Evolutionary conservation across 2,888 invertebrate genomes (phyloP).

Genomic region (Athalia cordata): DNA sequence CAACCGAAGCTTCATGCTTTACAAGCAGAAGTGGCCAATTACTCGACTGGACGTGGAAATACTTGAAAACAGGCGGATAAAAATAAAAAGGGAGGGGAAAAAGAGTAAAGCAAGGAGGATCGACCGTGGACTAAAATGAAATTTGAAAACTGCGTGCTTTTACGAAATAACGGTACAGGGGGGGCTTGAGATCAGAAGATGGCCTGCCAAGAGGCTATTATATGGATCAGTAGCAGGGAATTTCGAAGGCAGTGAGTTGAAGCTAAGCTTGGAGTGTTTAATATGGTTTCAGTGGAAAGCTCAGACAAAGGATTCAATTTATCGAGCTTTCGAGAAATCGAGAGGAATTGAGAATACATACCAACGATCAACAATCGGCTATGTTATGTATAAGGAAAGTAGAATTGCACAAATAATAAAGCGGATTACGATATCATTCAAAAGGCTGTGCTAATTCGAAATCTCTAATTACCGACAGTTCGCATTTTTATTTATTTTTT

Average conservation of each 20-base stretch:
- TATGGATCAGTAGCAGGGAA: constrained; percentile 51
- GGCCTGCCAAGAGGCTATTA: constrained; percentile 52
- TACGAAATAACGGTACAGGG: constrained; percentile 42
- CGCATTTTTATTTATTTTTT: neutral
- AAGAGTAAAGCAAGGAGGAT: too few species aligned
- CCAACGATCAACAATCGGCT: constrained; percentile 17
- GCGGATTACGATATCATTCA: neutral
- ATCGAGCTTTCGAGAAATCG: constrained; percentile 49
- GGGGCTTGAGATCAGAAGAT: constrained; percentile 50
- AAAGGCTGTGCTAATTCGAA: constrained; percentile 7
- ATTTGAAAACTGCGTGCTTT: constrained; percentile 34
- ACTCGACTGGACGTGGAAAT: constrained; percentile 34
- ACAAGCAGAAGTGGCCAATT: constrained; percentile 31
- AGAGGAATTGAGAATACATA: constrained; percentile 32
- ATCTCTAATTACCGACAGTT: neutral
- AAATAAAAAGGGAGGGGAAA: constrained; percentile 18
- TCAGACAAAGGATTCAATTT: constrained; percentile 51
- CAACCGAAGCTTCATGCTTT: constrained; percentile 22
- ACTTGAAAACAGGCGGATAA: constrained; percentile 24
- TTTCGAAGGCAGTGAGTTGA: constrained; percentile 51
- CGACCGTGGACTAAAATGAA: constrained; percentile 27
- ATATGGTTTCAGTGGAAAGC: constrained; percentile 52
- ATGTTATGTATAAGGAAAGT: neutral
- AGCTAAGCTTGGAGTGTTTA: constrained; percentile 52
- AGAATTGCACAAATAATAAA: constrained; percentile 6